phyloP scores from a whole-genome alignment of 2,113 vertebrate genomes.

The Monopterus albus region DNA sequence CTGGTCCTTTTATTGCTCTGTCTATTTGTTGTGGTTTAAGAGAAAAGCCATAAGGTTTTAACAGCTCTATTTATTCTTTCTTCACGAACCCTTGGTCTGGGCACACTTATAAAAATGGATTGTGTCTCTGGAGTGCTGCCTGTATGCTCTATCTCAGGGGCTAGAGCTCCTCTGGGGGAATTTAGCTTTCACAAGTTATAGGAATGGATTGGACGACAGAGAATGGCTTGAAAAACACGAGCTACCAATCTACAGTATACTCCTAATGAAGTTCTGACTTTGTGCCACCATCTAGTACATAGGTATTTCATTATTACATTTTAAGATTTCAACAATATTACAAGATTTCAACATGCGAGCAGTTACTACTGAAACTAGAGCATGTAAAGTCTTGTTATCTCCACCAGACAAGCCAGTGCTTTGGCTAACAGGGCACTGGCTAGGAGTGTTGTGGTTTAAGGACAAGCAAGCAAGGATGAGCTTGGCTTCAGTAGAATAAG shows the following conservation, averaged over 20 bases:
- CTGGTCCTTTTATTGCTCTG: conserved; percentile 52
- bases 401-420: conserved; percentile 19
- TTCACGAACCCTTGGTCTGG: conserved; percentile 46
- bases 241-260: conserved; percentile 32
- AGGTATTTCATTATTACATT: conserved; percentile 51
- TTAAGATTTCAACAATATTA: conserved; percentile 67
- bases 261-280: conserved; percentile 59
- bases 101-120: conserved; percentile 64
- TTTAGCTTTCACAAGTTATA: conserved; percentile 39
- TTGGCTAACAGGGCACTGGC: conserved; percentile 30
- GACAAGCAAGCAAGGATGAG: background rate
- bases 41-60: conserved; percentile 66
- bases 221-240: too few relatives aligned
- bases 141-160: conserved; percentile 31
- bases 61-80: conserved; percentile 55
- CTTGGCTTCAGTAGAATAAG: background rate
- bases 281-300: background rate
- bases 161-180: conserved; percentile 38
- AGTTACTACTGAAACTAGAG: conserved; percentile 55
- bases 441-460: conserved; percentile 2
- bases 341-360: conserved; percentile 62
- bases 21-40: conserved; percentile 70
- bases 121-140: conserved; percentile 40
- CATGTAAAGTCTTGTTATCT: conserved; percentile 54
- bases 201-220: conserved; percentile 33